Evolutionary conservation across 1,140 invertebrate genomes (phyloP), one percentile per base, ranked within the genome.

Genomic region (Asobara japonica): DNA sequence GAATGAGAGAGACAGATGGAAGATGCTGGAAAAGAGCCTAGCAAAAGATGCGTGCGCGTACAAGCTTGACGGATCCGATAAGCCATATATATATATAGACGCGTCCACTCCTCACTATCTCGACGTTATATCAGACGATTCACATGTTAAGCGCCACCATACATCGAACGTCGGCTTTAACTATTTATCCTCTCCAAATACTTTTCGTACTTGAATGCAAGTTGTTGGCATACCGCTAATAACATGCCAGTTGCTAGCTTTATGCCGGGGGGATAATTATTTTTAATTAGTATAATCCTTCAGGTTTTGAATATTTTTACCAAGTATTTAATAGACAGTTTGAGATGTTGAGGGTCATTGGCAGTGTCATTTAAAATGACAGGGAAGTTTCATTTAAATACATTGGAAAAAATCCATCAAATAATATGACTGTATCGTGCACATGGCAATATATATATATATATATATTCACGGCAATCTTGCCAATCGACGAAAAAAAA

Each of bases 201-300:
- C 51, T 56, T 56, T 56, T 56, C n/a, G 18, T 56, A 13, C n/a
- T 56, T 56, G 13, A 25, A 27, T 8, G 51, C 51, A 56, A 56
- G 18, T 45, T 45, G n/a, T 56, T 22, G 18, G 18, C 51, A 56
- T 56, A 27, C 51, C 51, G 22, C 51, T 56, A 56, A 56, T 56
- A 56, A 56, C 51, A 25, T 56, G 22, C 51, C 51, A 56, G 51
- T 56, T 18, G 22, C 20, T 56, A 18, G 4, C 22, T 66, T 66
- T 22, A 66, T 20, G 33, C 33, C 27, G 11, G n/a, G 62, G 18
- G 62, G 36, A 66, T 41, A 41, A 36, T 66, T 25, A 16, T 48
- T 68, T 68, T 51, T 68, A 29, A 68, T 51, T 51, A n/a, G 16
- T 0, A 68, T 56, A 56, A 56, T 56, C 51, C 51, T 11, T 56